Evolutionary conservation across 2,113 vertebrate genomes (phyloP).

Genomic region (Xenopus borealis): DNA sequence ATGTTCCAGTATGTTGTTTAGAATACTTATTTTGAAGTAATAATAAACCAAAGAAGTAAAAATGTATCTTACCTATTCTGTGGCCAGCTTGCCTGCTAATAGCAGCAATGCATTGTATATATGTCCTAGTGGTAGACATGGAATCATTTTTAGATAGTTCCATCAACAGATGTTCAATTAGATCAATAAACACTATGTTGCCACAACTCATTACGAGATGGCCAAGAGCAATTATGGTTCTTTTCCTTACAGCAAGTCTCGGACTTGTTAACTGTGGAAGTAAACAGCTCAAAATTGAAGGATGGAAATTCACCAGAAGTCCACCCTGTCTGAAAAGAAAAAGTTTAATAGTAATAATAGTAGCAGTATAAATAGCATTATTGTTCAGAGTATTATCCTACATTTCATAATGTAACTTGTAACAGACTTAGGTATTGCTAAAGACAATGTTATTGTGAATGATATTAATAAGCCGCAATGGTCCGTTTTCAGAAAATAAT

Average conservation of each 20-base stretch:
- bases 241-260: constrained; percentile 95
- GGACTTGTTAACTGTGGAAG: constrained; percentile 97
- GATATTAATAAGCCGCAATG: too few species aligned
- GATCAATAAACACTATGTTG: constrained; percentile 96
- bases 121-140: constrained; percentile 98
- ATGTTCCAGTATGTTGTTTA: constrained; percentile 3
- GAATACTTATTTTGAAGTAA: background rate
- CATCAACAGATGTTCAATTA: constrained; percentile 93
- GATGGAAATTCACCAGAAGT: constrained; percentile 97
- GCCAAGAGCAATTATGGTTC: constrained; percentile 98
- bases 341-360: background rate
- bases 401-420: too few species aligned
- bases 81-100: constrained; percentile 98
- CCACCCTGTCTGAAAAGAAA: constrained; percentile 90
- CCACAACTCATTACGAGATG: constrained; percentile 98
- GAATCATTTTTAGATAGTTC: constrained; percentile 96
- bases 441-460: too few species aligned
- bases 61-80: constrained; percentile 83
- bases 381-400: too few species aligned
- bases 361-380: too few species aligned
- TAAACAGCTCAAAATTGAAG: constrained; percentile 97
- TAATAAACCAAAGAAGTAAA: constrained; percentile 4
- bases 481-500: too few species aligned
- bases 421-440: too few species aligned
- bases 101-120: constrained; percentile 97